Conservation (phyloP, 1,140 invertebrate species). For the Plodia interpunctella region DNA sequence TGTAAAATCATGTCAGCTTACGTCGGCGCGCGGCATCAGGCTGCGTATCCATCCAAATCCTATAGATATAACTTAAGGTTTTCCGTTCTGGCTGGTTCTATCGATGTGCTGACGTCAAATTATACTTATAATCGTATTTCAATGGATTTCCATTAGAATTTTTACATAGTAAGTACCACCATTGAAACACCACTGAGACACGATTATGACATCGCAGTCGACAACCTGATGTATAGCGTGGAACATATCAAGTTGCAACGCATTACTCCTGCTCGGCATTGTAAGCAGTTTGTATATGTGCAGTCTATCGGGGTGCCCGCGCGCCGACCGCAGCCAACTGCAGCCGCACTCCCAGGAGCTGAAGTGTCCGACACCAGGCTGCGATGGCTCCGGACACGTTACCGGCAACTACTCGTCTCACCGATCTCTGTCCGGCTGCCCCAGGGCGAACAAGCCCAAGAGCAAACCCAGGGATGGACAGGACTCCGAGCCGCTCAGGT, state of each 20-base stretch:
- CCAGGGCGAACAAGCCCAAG: constrained; percentile 94
- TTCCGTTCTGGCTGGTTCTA: no score
- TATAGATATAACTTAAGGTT: no score
- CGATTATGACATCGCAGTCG: no score
- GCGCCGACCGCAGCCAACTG: constrained; percentile 94
- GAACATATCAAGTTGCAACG: constrained; percentile 50
- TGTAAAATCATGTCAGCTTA: no score
- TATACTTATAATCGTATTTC: no score
- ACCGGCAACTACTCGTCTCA: constrained; percentile 93
- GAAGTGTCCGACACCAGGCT: constrained; percentile 91
- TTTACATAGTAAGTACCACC: no score
- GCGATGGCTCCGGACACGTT: constrained; percentile 90
- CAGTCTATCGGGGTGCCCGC: constrained; percentile 94
- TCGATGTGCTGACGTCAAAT: no score
- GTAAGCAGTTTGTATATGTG: constrained; percentile 75
- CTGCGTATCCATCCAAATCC: no score
- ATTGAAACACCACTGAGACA: no score
- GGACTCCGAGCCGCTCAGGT: constrained; percentile 93
- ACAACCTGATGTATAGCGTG: background rate
- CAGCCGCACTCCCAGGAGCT: constrained; percentile 88
- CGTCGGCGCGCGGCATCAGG: no score
- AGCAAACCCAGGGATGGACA: constrained; percentile 94
- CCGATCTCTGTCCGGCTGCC: constrained; percentile 93
- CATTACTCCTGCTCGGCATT: constrained; percentile 85
- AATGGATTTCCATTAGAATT: no score